A percentile compares a stretch with the other conserved stretches of the same genome.
These are phyloP conservation scores for Scotopteryx bipunctaria DNA, from an alignment of 2,888 invertebrate species.

Conservation along the genomic window DNA sequence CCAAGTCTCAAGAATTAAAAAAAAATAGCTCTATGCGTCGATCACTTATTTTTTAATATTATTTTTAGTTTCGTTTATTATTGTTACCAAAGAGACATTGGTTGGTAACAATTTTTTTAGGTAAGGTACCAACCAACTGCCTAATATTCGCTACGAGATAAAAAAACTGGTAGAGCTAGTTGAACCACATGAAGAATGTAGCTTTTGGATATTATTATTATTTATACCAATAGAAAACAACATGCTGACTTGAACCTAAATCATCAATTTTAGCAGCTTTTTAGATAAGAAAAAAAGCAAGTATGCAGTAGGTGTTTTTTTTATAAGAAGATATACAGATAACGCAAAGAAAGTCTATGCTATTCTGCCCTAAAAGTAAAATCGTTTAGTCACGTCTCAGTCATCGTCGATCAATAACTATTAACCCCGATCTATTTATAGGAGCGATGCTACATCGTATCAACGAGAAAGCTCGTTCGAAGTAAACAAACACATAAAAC, in stretches of 20 bases:
- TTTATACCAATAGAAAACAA: background rate
- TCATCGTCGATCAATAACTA: conserved; percentile 49
- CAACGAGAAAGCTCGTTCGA: conserved; percentile 48
- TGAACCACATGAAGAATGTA: conserved; percentile 57
- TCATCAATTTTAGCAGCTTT: no score
- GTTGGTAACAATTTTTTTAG: conserved; percentile 2
- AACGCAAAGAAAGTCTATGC: background rate
- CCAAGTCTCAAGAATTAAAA: no score
- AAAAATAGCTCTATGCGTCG: no score
- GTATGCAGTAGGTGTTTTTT: no score
- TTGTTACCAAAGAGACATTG: no score
- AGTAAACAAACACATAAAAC: conserved; percentile 66
- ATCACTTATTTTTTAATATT: no score
- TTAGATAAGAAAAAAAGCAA: no score
- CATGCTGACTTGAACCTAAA: background rate
- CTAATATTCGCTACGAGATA: conserved; percentile 36
- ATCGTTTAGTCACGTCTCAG: conserved; percentile 22
- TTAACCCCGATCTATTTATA: conserved; percentile 52
- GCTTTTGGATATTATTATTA: conserved; percentile 11
- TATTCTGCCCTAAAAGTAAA: conserved; percentile 11
- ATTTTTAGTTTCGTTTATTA: no score
- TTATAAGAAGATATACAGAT: background rate
- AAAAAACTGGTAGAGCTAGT: conserved; percentile 71
- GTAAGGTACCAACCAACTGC: no score
- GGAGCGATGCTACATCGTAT: conserved; percentile 43